Evolutionary conservation across 2,797 vertebrate species (phyloP).

Genomic region (Ctenopoma kingsleyae): DNA sequence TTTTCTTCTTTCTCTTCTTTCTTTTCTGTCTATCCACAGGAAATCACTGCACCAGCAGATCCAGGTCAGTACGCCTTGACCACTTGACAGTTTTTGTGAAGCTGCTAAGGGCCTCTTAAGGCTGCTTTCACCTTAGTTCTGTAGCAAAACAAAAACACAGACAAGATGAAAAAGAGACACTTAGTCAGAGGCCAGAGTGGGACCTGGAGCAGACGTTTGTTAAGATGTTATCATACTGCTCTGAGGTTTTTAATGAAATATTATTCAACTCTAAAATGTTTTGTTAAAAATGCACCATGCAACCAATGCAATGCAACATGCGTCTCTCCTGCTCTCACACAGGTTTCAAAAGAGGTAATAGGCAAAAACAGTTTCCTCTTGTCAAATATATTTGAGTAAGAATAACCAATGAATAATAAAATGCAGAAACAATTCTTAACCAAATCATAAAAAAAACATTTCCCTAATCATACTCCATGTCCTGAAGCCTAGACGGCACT

Average conservation of each 20-base stretch:
- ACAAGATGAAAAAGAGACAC: constrained; percentile 29
- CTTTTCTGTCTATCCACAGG: constrained; percentile 63
- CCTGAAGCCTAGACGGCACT: constrained; percentile 52
- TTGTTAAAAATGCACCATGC: constrained; percentile 24
- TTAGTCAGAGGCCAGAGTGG: constrained; percentile 45
- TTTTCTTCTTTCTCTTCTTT: background rate
- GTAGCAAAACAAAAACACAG: constrained; percentile 36
- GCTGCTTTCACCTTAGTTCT: constrained; percentile 41
- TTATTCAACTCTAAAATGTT: constrained; percentile 12
- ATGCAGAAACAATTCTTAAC: constrained; percentile 44
- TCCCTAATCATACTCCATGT: constrained; percentile 35
- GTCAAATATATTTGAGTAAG: constrained; percentile 53
- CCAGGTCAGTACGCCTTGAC: constrained; percentile 77
- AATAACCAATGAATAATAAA: constrained; percentile 49
- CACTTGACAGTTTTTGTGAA: constrained; percentile 35
- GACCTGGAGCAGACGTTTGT: constrained; percentile 29
- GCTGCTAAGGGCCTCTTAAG: constrained; percentile 44
- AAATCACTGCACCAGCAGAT: constrained; percentile 56
- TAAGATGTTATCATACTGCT: constrained; percentile 15
- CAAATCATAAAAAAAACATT: constrained; percentile 34
- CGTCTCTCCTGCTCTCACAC: constrained; percentile 20
- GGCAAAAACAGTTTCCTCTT: constrained; percentile 31
- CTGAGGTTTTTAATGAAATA: constrained; percentile 37
- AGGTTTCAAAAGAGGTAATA: constrained; percentile 30
- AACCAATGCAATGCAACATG: background rate